These are phyloP conservation scores for Fissipunctia ypsillon DNA, from an alignment of 2,888 invertebrate species.

Conservation along the genomic window DNA sequence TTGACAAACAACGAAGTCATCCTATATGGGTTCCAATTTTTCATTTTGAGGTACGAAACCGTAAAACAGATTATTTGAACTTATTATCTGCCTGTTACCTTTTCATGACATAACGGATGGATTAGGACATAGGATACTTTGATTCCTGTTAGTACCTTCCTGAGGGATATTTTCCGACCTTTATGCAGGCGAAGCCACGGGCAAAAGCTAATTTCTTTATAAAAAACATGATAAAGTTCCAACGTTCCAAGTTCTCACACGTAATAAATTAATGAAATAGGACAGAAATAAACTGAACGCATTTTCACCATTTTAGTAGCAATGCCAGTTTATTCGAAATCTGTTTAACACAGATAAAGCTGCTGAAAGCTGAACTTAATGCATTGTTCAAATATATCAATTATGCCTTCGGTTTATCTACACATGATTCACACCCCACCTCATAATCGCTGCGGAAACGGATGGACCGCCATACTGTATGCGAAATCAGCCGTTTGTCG, in stretches of 20 bases:
- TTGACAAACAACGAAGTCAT: no score
- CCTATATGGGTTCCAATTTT: no score
- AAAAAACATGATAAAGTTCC: not conserved
- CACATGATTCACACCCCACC: conserved; percentile 75
- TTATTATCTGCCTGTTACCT: no score
- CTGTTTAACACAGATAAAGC: conserved; percentile 25
- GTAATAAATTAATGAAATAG: not conserved
- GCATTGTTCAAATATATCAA: conserved; percentile 53
- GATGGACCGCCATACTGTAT: conserved; percentile 88
- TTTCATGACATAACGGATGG: no score
- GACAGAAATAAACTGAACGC: not conserved
- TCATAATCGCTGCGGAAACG: conserved; percentile 87
- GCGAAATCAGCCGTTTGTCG: conserved; percentile 86
- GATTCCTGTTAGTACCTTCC: no score
- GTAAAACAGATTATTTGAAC: no score
- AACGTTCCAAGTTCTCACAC: not conserved
- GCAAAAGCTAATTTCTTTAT: no score
- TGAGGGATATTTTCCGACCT: no score
- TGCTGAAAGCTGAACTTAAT: conserved; percentile 46
- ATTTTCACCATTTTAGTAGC: not conserved
- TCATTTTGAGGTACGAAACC: no score
- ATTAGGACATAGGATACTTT: no score
- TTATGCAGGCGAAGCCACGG: no score
- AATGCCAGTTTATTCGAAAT: conserved; percentile 3
- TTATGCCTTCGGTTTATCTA: conserved; percentile 61